Evolutionary conservation across 2,113 vertebrate genomes (phyloP), one percentile per base, ranked within the genome.

Genomic region (Platichthys flesus): DNA sequence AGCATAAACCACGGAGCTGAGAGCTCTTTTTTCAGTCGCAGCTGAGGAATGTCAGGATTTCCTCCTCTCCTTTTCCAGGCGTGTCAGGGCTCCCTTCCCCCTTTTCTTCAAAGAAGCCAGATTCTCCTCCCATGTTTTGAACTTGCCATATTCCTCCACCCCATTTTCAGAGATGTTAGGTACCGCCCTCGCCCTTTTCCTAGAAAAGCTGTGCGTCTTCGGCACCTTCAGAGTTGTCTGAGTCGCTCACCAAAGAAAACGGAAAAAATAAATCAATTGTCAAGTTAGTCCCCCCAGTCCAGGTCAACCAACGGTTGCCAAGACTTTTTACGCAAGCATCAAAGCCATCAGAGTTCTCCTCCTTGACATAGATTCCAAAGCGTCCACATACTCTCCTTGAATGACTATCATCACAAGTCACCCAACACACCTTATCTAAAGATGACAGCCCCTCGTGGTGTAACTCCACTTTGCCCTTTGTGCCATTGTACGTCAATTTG

Each of bases 71-170:
- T 82, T 79, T 81, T 71, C 71, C 52, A 86, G 78, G 75, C 82
- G 82, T 87, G 87, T 89, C 88, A 88, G 64, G 68, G 56, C 79
- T 76, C 56, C 71, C 62, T 63, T 68, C 72, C 67, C 66, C 74
- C 7, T 71, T 81, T 81, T 82, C 90, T 90, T 91, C 87, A 90
- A 85, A 89, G 76, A 76, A 23, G 67, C 66, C 77, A 79, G 52
- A 83, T 80, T 80, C 82, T 85, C 80, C 82, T 80, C 79, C 85
- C 87, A 69, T 74, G 73, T 74, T 85, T 76, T 79, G 67, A 78
- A 78, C 68, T 71, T 78, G 70, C 78, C 67, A 73, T 65, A 83
- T 79, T 71, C 72, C 79, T 84, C 83, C 86, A 84, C 82, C 82
- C 85, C 77, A 65, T 73, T 67, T 87, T 86, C 82, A 85, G 54